Evolutionary conservation across 1,140 invertebrate species (phyloP), one percentile per base, ranked within the genome.

Genomic region (Drosophila malerkotliana): DNA sequence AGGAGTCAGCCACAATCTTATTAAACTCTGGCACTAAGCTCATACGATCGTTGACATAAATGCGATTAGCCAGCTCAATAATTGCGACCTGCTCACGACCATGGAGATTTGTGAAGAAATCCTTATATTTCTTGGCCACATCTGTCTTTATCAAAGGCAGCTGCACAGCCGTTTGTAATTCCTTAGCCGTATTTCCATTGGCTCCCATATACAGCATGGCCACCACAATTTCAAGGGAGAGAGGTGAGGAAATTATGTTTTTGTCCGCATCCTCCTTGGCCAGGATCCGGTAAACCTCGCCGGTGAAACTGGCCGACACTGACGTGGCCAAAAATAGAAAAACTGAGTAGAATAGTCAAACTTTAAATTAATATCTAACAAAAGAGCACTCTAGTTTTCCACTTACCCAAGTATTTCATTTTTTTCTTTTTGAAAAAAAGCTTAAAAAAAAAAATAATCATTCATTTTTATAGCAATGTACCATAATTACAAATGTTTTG

Each of bases 201-300:
- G 95, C 92, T 7, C 94, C 95, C 15, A 93, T 62, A n/a, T 92
- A 93, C 18, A 94, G 83, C 90, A 95, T 91, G 1, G 93, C 93
- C 26, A 95, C 3, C 3, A 21, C 21, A 21, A 21, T 21, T 21
- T 21, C 21, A 2, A 21, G 21, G 21, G 21, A 21, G 21, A 21
- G 21, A 2, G 21, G 21, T 21, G 21, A 21, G 21, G 21, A 21
- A 21, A 21, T 21, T 21, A 21, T 21, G 21, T 21, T 21, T 21
- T 21, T 21, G 21, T 21, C 21, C 21, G 21, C 21, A 21, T 21
- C 21, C 21, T 21, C 21, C 21, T 21, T 21, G 21, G 21, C 21
- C 21, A 21, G 21, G 21, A 21, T 21, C 21, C 3, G 21, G 21
- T 21, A 21, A 21, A 21, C 21, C 3, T 21, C 21, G 21, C 3